A percentile compares a stretch with the other conserved stretches of the same genome.
These are phyloP conservation scores for Peromyscus nudipes DNA, from an alignment of 2,797 vertebrate species.

Conservation along the genomic window DNA sequence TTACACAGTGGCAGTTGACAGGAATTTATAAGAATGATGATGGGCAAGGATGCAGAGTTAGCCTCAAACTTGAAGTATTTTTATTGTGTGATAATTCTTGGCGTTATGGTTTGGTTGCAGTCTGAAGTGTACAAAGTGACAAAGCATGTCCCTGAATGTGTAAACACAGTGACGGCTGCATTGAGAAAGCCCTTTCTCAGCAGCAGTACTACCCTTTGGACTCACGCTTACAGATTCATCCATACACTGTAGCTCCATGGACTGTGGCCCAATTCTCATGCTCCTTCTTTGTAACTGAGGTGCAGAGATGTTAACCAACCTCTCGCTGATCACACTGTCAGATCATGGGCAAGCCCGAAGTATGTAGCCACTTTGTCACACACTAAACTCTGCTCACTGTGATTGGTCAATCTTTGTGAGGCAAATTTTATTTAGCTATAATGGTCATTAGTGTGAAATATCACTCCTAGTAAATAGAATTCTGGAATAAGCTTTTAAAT, in stretches of 20 bases:
- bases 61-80: not conserved
- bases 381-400: not conserved
- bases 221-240: not conserved
- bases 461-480: not conserved
- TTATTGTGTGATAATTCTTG: not conserved
- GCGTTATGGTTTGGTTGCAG: not conserved
- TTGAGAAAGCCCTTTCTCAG: not conserved
- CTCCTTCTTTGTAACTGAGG: not conserved
- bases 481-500: constrained; percentile 32
- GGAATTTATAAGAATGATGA: constrained; percentile 20
- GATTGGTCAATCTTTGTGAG: not conserved
- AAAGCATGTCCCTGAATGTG: not conserved
- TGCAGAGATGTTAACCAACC: not conserved
- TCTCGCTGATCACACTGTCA: not conserved
- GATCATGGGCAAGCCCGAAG: not conserved
- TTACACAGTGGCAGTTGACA: not conserved
- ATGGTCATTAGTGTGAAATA: not conserved
- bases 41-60: not conserved
- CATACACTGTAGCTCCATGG: not conserved
- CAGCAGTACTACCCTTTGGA: not conserved
- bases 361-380: not conserved
- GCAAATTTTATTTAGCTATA: not conserved
- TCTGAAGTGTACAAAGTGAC: not conserved
- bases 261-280: not conserved
- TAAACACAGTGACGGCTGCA: not conserved